Percentiles rank a stretch among this genome's conserved stretches.
These are phyloP conservation scores for Tillus elongatus DNA, from an alignment of 2,888 invertebrate genomes.

Conservation along the genomic window DNA sequence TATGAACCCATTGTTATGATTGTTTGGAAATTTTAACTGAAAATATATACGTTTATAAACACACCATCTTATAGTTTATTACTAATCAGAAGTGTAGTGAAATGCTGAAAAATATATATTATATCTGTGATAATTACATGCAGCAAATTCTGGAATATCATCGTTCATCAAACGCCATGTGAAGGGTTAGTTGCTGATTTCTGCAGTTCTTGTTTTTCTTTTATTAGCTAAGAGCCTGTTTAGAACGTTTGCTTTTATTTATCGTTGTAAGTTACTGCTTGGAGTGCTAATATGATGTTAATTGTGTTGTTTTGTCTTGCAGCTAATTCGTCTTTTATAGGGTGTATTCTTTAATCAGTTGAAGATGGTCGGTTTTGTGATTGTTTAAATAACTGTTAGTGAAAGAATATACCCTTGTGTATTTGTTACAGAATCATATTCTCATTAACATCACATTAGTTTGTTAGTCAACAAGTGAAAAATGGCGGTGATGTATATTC, in stretches of 20 bases:
- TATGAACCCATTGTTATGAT: constrained; percentile 25
- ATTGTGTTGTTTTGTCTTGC: constrained; percentile 20
- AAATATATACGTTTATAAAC: constrained; percentile 18
- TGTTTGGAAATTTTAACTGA: constrained; percentile 24
- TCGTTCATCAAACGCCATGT: constrained; percentile 39
- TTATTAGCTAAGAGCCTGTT: constrained; percentile 11
- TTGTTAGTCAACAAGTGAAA: too few relatives aligned
- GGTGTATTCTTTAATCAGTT: neutral
- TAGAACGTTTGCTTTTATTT: constrained; percentile 12
- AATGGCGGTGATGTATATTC: too few relatives aligned
- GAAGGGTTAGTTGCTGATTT: constrained; percentile 38
- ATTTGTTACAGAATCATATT: too few relatives aligned
- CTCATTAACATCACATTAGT: too few relatives aligned
- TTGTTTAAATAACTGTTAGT: too few relatives aligned
- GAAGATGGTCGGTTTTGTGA: constrained; percentile 1
- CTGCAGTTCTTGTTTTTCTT: constrained; percentile 24
- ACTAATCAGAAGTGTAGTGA: too few relatives aligned
- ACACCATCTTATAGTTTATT: too few relatives aligned
- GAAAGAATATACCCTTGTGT: too few relatives aligned
- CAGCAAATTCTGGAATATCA: constrained; percentile 41
- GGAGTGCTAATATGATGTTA: constrained; percentile 42
- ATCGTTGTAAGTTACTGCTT: constrained; percentile 34
- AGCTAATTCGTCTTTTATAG: constrained; percentile 20
- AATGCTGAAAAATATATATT: too few relatives aligned
- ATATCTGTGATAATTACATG: constrained; percentile 39